Evolutionary conservation across 2,797 vertebrate species (phyloP).

Genomic region (Lepus oiostolus): DNA sequence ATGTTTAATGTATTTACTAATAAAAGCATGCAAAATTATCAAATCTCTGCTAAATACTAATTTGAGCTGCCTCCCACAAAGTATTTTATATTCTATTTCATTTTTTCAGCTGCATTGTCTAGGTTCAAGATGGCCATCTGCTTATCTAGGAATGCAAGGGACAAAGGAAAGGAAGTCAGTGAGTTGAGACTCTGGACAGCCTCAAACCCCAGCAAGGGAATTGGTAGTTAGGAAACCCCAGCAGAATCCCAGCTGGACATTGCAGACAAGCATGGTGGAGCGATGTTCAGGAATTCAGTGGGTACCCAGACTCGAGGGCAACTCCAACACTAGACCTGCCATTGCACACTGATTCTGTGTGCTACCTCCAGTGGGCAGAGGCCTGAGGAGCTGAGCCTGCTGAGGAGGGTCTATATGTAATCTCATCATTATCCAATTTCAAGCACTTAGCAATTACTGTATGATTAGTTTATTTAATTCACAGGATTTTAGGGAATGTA

Average conservation of each 20-base stretch:
- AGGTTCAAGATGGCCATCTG: constrained; percentile 9
- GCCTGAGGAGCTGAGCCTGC: too few relatives aligned
- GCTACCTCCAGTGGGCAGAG: not conserved
- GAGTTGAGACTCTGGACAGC: not conserved
- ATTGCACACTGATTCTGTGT: not conserved
- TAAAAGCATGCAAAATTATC: not conserved
- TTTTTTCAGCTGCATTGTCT: not conserved
- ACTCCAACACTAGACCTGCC: not conserved
- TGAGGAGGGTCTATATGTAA: not conserved
- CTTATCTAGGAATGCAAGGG: not conserved
- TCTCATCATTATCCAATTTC: not conserved
- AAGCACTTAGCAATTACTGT: not conserved
- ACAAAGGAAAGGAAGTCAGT: not conserved
- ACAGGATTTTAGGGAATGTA: not conserved
- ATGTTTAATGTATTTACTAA: constrained; percentile 13
- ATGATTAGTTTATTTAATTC: constrained; percentile 17
- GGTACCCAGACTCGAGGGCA: not conserved
- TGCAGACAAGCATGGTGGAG: not conserved
- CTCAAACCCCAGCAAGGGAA: not conserved
- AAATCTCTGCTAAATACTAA: not conserved
- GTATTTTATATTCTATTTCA: not conserved
- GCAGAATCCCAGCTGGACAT: not conserved
- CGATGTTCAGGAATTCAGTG: not conserved
- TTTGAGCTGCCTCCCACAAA: not conserved
- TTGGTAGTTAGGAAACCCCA: not conserved